Percentiles rank a stretch among this genome's conserved stretches.
These are phyloP conservation scores for Petrocephalus schoutedeni DNA, from an alignment of 2,797 vertebrate species.

Conservation along the genomic window DNA sequence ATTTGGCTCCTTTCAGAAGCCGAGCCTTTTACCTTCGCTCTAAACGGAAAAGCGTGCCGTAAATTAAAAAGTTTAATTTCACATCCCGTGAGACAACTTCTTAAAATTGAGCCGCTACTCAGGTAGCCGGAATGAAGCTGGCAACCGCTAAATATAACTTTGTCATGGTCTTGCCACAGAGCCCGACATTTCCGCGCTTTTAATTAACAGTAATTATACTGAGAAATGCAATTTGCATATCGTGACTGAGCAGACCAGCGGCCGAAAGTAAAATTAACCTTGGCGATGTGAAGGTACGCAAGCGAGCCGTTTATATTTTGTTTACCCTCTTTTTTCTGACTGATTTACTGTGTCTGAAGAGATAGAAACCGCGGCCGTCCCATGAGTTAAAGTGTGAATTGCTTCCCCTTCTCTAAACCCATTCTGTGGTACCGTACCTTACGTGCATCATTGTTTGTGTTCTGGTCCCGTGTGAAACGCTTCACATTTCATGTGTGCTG, in stretches of 20 bases:
- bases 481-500: background rate
- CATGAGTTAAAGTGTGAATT: background rate
- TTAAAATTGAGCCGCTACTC: constrained; percentile 57
- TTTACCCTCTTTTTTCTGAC: constrained; percentile 6
- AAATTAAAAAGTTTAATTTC: constrained; percentile 45
- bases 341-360: background rate
- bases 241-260: constrained; percentile 48
- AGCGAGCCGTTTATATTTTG: constrained; percentile 1
- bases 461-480: constrained; percentile 9
- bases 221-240: constrained; percentile 63
- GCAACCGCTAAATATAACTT: constrained; percentile 75
- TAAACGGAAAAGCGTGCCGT: constrained; percentile 21
- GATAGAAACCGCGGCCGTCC: background rate
- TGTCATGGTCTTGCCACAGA: constrained; percentile 67
- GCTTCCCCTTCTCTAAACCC: background rate
- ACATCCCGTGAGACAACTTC: constrained; percentile 6
- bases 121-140: constrained; percentile 72
- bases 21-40: background rate
- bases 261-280: constrained; percentile 41
- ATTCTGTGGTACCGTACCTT: background rate
- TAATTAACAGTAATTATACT: constrained; percentile 73
- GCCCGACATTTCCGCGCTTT: constrained; percentile 67
- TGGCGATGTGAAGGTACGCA: constrained; percentile 37
- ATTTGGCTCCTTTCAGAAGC: constrained; percentile 41
- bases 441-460: background rate